Base-by-base conservation (phyloP, 1,140 invertebrate species). In the Neotoxoptera formosana region DNA sequence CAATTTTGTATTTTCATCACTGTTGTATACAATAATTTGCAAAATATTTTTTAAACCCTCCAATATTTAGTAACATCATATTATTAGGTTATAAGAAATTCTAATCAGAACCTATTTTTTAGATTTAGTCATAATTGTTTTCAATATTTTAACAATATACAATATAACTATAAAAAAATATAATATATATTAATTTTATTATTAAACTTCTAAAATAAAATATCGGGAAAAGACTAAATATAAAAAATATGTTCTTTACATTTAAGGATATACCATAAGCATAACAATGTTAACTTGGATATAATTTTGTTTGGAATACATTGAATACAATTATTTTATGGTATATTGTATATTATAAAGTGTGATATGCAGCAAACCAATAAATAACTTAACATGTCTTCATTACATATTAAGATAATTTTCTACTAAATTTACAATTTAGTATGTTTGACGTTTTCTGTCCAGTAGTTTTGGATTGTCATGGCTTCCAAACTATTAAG, bases 381-480 rank as follows among this genome's bases (percentile, higher is more conserved):
- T 89, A 41, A n/a, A 20, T 89, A 53, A 53, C 21, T 53, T 23
- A 53, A 56, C 23, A 51, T 51, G 86, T 25, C 25, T 53, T 41
- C n/a, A 41, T 56, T 25, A 89, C 34, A 89, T 89, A 36, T 21
- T 89, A 53, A 89, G 23, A 53, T 89, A 36, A 60, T 60, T 60
- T 90, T 11, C 30, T 30, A 7, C 36, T 47, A 90, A 90, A 67
- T 93, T 91, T 97, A 98, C 95, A 98, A 96, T 95, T 98, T 98
- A 94, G 98, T 98, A 95, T 98, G 98, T 95, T 98, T 98, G 88
- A 98, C 97, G 94, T 97, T 98, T 95, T 98, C 98, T 90, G 98
- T 98, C 98, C 98, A 98, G 95, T 98, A 98, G 95, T 98, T 98
- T 95, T 98, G 98, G 95, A 98, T 98, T 94, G 98, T 98, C 97